A percentile compares a stretch with the other conserved stretches of the same genome.
Conservation (phyloP, 1,140 invertebrate species). For the Drosophila melanica region DNA sequence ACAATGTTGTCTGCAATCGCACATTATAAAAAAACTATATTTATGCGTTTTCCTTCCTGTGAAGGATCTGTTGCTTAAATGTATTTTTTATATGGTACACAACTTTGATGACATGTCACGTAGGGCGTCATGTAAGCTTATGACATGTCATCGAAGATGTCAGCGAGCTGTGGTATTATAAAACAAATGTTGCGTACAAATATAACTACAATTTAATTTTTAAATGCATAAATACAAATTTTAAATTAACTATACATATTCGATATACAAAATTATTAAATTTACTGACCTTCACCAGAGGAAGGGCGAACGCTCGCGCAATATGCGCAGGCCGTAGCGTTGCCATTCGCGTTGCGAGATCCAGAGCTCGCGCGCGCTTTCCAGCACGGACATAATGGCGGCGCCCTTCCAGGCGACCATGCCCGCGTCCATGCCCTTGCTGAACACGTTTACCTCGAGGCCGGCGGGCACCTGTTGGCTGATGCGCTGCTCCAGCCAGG, state of each 20-base stretch:
- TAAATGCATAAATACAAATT: constrained; percentile 25
- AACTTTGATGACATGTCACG: too few relatives aligned
- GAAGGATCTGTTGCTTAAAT: too few relatives aligned
- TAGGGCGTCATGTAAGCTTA: too few relatives aligned
- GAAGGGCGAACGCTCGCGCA: constrained; percentile 94
- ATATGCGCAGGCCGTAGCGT: constrained; percentile 91
- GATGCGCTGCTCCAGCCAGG: constrained; percentile 95
- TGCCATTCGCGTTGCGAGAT: constrained; percentile 94
- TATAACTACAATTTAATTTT: constrained; percentile 1
- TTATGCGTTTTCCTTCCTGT: too few relatives aligned
- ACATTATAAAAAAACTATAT: too few relatives aligned
- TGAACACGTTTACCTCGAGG: constrained; percentile 71
- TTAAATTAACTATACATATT: constrained; percentile 12
- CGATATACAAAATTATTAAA: constrained; percentile 17
- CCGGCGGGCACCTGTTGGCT: constrained; percentile 84
- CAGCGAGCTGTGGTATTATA: too few relatives aligned
- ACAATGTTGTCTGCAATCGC: too few relatives aligned
- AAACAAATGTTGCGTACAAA: neutral
- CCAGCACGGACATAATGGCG: constrained; percentile 95
- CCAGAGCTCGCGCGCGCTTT: constrained; percentile 97
- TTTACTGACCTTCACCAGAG: constrained; percentile 86
- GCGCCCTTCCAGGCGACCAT: constrained; percentile 97
- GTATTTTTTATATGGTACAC: too few relatives aligned
- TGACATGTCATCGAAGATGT: too few relatives aligned
- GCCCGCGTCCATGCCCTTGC: constrained; percentile 95